Conservation (phyloP, 2,888 invertebrate genomes). For the Oligia latruncula region DNA sequence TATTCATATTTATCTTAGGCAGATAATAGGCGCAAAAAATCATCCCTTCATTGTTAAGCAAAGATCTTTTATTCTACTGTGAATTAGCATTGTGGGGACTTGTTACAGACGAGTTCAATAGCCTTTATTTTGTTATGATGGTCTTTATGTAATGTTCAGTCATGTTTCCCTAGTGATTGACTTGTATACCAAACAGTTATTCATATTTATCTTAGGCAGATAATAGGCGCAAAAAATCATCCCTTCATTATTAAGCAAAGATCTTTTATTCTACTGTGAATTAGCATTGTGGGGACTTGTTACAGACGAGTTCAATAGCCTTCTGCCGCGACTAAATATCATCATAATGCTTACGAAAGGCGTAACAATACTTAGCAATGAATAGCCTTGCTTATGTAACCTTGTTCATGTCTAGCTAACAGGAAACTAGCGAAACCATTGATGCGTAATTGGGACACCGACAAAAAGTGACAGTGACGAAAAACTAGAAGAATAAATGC, state of each 20-base stretch:
- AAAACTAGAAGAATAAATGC: slow-evolving; percentile 25
- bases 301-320: slow-evolving; percentile 9
- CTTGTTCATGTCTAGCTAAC: slow-evolving; percentile 48
- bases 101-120: slow-evolving; percentile 8
- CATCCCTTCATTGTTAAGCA: not conserved
- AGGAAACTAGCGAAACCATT: slow-evolving; percentile 54
- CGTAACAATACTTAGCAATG: slow-evolving; percentile 40
- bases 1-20: not conserved
- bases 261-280: slow-evolving; percentile 1
- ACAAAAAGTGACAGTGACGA: slow-evolving; percentile 15
- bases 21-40: not conserved
- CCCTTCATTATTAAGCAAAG: not conserved
- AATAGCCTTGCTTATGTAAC: slow-evolving; percentile 50
- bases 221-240: not conserved
- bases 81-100: not conserved
- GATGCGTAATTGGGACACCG: slow-evolving; percentile 44
- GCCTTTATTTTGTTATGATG: slow-evolving; percentile 13
- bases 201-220: not conserved
- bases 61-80: slow-evolving; percentile 1
- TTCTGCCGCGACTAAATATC: not conserved
- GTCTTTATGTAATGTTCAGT: slow-evolving; percentile 11
- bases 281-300: not conserved
- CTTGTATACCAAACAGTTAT: not conserved
- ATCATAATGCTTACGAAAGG: slow-evolving; percentile 6
- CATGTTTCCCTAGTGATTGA: not conserved